These are phyloP conservation scores for Mustela lutreola DNA, from an alignment of 2,113 vertebrate genomes.

Conservation along the genomic window DNA sequence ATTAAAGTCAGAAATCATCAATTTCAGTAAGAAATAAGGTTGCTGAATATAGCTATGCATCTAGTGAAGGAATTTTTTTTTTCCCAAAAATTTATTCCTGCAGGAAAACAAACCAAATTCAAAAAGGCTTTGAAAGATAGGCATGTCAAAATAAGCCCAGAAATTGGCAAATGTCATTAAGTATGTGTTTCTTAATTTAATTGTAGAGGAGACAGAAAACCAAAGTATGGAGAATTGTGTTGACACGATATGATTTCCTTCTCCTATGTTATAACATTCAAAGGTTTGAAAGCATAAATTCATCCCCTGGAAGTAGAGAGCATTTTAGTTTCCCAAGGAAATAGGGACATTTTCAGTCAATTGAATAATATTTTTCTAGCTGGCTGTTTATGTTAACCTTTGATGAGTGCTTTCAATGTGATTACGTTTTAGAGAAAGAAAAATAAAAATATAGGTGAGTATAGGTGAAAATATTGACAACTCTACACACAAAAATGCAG, in stretches of 20 bases:
- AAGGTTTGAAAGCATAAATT: not conserved
- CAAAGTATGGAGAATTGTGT: not conserved
- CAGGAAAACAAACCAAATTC: not conserved
- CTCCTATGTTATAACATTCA: not conserved
- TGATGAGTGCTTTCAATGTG: not conserved
- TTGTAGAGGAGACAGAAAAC: not conserved
- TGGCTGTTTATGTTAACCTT: not conserved
- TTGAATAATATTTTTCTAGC: not conserved
- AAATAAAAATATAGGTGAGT: not conserved
- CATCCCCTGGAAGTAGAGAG: not conserved
- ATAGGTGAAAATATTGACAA: not conserved
- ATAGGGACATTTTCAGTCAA: not conserved
- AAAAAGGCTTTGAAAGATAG: not conserved
- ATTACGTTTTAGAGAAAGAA: conserved; percentile 12
- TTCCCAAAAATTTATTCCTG: not conserved
- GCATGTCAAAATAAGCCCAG: not conserved
- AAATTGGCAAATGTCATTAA: not conserved
- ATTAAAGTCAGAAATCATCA: not conserved
- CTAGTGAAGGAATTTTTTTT: not conserved
- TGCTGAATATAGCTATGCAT: not conserved
- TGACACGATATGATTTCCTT: not conserved
- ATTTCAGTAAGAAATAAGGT: not conserved
- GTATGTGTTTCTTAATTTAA: conserved; percentile 27
- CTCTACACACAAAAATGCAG: not conserved
- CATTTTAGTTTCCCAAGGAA: not conserved